Evolutionary conservation across 2,888 invertebrate species (phyloP), one percentile per base, ranked within the genome.

Genomic region (Capitulum mitella): DNA sequence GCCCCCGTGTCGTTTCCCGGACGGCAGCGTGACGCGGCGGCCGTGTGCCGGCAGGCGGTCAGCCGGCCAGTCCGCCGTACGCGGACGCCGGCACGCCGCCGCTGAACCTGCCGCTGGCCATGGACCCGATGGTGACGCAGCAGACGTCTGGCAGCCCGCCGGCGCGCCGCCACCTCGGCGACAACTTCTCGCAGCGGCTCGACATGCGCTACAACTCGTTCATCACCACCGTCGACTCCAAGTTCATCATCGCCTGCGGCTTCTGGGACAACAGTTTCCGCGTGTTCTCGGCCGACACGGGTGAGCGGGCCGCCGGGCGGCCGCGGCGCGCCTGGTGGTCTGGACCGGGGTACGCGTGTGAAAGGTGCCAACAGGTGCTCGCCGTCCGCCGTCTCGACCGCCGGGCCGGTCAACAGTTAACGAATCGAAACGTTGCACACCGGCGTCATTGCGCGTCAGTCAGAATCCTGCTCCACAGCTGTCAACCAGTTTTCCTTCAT

Each of bases 211-310:
- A 93, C 84, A 95, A 94, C 86, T 97, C 97, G 86, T 99, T 98
- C 88, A 95, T 98, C 46, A 97, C 97, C 43, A 98, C 98, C 0
- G 97, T 98, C 2, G 99, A 99, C 87, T 81, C 81, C 12, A 90
- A 95, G 82, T 97, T 96, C 87, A 90, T 99, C 82, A 93, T 99
- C 82, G 97, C 98, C 0, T 97, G 97, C 85, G 99, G 99, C 78
- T 99, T 98, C 88, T 98, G 98, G 95, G 99, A 99, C 86, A 98
- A 98, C 87, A 97, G 97, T 87, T 99, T 99, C 88, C 88, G 99
- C 14, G 96, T 99, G 32, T 98, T 98, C 87, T 94, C 94, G 77
- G 95, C 98, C 0, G 99, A 99, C 85, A 94, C 95, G 80, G 96
- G 96, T 94, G 84, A 82, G 82, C 79, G 78, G n/a, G n/a, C n/a